Evolutionary conservation across 2,888 invertebrate species (phyloP), one percentile per base, ranked within the genome.

Genomic region (Drosophila mulleri): DNA sequence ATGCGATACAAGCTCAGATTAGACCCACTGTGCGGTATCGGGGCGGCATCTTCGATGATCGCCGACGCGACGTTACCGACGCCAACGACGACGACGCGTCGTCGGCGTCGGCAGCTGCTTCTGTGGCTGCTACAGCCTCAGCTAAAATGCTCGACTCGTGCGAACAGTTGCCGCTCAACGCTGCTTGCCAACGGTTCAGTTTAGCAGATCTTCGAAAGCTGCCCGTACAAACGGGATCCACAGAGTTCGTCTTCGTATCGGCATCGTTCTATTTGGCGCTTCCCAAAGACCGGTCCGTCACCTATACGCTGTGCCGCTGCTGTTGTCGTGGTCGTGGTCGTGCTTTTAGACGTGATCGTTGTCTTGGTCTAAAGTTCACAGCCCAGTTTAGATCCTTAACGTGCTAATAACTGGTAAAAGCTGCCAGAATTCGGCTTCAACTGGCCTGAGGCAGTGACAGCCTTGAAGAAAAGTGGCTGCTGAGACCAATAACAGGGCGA

Each of bases 251-350:
- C 67, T 52, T 12, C 41, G 32, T 23, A 54, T 63, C 60, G 67
- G 41, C 47, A 47, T 35, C 32, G 41, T 60, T 67, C 45, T 57
- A 63, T 35, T 32, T 41, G 14, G 47, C 44, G 50, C 44, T 54
- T 69, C 52, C 57, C 57, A 60, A 60, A 75, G 63, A 75, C 72
- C 77, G 75, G 76, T 76, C 76, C 76, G 62, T 71, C 61, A 66
- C 66, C 54, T 56, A 71, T 75, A 62, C 63, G 72, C 67, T 57
- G 67, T 52, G 20, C 39, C 11, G 56, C 20, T 26, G 23, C 7
- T 23, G 20, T 45, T 35, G 26, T 16, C 14, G 41, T 23, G 26
- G 9, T 4, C 32, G 45, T 48, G 39, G 7, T 20, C 4, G 60
- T 2, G 26, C 26, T 26, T 26, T 26, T 4, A 26, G 29, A 35